Conservation (phyloP, 2,888 invertebrate species). For the Morpho achilles region DNA sequence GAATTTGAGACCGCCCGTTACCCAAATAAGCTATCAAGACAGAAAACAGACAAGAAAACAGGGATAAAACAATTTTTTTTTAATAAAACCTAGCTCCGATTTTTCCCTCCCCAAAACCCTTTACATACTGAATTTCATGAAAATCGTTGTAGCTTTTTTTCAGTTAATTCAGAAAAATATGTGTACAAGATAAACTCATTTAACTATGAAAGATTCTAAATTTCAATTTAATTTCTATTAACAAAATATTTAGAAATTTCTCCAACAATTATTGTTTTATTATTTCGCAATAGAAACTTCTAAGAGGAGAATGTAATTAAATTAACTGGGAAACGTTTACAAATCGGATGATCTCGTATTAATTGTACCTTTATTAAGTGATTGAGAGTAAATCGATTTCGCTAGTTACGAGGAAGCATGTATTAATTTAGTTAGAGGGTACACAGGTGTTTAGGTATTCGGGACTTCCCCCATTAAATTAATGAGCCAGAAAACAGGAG, state of each 20-base stretch:
- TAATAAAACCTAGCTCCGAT: too few species aligned
- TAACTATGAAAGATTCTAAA: not conserved
- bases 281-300: not conserved
- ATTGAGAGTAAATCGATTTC: slow-evolving; percentile 21
- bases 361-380: slow-evolving; percentile 27
- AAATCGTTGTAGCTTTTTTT: too few species aligned
- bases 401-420: slow-evolving; percentile 13
- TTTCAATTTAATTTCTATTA: not conserved
- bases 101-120: too few species aligned
- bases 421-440: slow-evolving; percentile 15
- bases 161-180: too few species aligned
- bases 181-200: too few species aligned
- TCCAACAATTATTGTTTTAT: too few species aligned
- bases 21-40: too few species aligned
- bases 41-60: too few species aligned
- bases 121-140: too few species aligned
- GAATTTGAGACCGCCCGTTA: too few species aligned
- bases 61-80: too few species aligned
- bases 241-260: too few species aligned
- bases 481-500: not conserved
- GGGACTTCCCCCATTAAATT: not conserved
- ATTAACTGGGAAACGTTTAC: slow-evolving; percentile 17
- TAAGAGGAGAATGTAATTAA: slow-evolving; percentile 6
- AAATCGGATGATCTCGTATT: slow-evolving; percentile 21
- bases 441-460: slow-evolving; percentile 9